phyloP scores from a whole-genome alignment of 2,888 invertebrate genomes.

The Ischnura elegans region DNA sequence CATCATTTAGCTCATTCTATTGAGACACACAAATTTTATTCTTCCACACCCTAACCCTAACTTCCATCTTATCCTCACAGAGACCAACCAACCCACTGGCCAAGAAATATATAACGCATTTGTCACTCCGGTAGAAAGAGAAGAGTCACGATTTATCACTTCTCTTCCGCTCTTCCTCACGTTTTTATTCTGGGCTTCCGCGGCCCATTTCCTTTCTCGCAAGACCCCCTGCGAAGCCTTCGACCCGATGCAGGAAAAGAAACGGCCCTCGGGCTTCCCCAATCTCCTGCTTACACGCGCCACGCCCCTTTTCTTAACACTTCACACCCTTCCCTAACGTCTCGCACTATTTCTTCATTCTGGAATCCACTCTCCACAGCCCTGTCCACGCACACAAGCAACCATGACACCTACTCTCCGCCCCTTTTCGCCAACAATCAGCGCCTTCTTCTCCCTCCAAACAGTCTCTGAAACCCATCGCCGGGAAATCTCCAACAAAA shows the following conservation, averaged over 20 bases:
- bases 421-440: neutral
- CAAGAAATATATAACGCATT: neutral
- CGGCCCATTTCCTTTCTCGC: neutral
- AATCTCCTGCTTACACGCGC: neutral
- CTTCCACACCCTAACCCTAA: too few species aligned
- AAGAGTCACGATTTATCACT: neutral
- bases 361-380: neutral
- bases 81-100: neutral
- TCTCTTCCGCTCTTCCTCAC: neutral
- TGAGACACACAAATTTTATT: too few species aligned
- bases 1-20: too few species aligned
- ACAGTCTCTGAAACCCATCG: neutral
- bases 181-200: neutral
- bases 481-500: too few species aligned
- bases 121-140: neutral
- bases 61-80: neutral
- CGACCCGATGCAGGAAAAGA: neutral
- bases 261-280: neutral
- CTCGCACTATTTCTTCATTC: conserved; percentile 29
- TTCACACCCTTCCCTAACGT: neutral
- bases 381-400: too few species aligned
- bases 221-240: neutral
- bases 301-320: neutral
- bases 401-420: neutral
- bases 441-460: neutral